Evolutionary conservation across 2,113 vertebrate genomes (phyloP).

Genomic region (Ochotona princeps): DNA sequence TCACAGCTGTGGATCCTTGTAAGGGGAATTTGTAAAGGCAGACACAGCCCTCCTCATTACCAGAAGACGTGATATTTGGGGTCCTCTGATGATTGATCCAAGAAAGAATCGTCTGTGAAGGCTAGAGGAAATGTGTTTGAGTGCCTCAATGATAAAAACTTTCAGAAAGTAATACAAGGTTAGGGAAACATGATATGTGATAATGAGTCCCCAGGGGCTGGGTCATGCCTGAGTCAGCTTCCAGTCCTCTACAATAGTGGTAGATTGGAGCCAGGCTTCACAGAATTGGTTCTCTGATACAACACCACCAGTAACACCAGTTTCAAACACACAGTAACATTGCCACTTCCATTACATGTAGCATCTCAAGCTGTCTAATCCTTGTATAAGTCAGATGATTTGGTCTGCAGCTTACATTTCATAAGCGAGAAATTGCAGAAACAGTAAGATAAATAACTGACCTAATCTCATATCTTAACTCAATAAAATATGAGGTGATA

Average conservation of each 20-base stretch:
- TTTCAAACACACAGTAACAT: not conserved
- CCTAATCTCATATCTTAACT: not conserved
- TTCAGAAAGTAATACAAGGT: not conserved
- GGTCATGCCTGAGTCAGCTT: not conserved
- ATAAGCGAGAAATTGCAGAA: slow-evolving; percentile 20
- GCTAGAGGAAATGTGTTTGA: not conserved
- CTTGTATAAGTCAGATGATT: not conserved
- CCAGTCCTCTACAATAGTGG: not conserved
- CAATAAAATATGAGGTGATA: not conserved
- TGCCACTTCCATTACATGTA: not conserved
- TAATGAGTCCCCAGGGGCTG: not conserved
- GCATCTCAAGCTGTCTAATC: not conserved
- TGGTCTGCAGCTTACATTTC: not conserved
- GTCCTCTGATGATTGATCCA: not conserved
- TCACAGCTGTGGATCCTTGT: not conserved
- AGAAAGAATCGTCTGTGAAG: not conserved
- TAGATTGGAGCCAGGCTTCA: not conserved
- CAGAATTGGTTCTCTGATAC: not conserved
- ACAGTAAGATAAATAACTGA: not conserved
- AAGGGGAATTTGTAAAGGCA: not conserved
- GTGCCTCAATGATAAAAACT: not conserved
- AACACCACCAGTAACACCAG: not conserved
- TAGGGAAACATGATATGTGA: not conserved
- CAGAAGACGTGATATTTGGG: not conserved
- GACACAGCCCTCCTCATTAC: not conserved